Evolutionary conservation across 1,140 invertebrate genomes (phyloP), one percentile per base, ranked within the genome.

Genomic region (Pantala flavescens): DNA sequence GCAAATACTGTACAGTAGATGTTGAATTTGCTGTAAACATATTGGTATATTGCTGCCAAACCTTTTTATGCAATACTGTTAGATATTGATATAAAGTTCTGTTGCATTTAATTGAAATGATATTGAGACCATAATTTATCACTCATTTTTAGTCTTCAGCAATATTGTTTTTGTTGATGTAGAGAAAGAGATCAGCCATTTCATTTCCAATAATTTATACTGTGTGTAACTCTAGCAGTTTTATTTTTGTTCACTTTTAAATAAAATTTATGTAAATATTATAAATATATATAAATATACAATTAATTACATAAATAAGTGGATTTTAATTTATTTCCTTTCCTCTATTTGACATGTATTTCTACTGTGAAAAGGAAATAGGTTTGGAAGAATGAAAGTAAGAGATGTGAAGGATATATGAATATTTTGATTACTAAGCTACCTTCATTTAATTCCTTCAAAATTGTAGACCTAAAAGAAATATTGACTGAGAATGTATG

Each of bases 201-300:
- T 63, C 49, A 63, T 63, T 63, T 16, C n/a, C 49, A 63, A 63
- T 63, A 63, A 63, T 63, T 63, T 63, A 63, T 63, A 63, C 49
- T 63, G 12, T 63, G n/a, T 63, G 49, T 63, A 63, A 19, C 49
- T 19, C n/a, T 63, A 63, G 49, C 49, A 63, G n/a, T 19, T 63
- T 63, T 63, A 63, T 63, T 63, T 63, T 63, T 63, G 14, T 16
- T 63, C n/a, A 19, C 14, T 21, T 63, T 63, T 63, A 63, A 63
- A 63, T 19, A 63, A 63, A 63, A 21, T 63, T 63, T 63, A 63
- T 63, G 49, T 63, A 63, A 63, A 63, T 63, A 63, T 63, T 63
- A 63, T 63, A 63, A 63, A 63, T 63, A 63, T 63, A 63, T 63
- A 63, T 21, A 63, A 3, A 19, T 16, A 63, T 16, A 21, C 49